These are phyloP conservation scores for Macropodus opercularis DNA, from an alignment of 2,797 vertebrate species.

Conservation along the genomic window DNA sequence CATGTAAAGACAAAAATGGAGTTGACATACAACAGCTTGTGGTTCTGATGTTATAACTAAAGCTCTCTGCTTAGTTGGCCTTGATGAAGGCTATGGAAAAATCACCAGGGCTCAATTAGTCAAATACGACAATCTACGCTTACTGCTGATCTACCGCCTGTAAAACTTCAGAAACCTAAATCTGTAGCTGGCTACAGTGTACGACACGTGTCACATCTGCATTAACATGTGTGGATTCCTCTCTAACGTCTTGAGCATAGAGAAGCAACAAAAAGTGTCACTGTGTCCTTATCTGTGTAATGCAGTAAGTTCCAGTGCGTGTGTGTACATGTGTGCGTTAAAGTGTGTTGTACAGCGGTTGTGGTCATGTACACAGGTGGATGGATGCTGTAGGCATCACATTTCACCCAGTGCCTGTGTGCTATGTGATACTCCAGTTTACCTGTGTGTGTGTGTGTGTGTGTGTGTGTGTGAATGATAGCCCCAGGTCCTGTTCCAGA, in stretches of 20 bases:
- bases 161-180: constrained; percentile 35
- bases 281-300: constrained; percentile 55
- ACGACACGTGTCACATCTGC: constrained; percentile 40
- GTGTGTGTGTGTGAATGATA: constrained; percentile 62
- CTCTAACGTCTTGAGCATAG: constrained; percentile 37
- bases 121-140: constrained; percentile 18
- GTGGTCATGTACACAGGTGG: constrained; percentile 63
- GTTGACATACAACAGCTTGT: too few species aligned
- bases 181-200: constrained; percentile 8
- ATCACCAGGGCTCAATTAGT: too few species aligned
- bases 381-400: constrained; percentile 52
- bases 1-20: too few species aligned
- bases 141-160: constrained; percentile 13
- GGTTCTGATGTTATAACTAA: too few species aligned
- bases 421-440: constrained; percentile 69
- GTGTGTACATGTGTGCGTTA: constrained; percentile 28
- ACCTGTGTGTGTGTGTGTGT: constrained; percentile 47
- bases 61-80: too few species aligned
- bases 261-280: constrained; percentile 42
- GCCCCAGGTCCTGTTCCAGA: constrained; percentile 76
- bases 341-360: constrained; percentile 51
- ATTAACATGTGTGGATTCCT: constrained; percentile 37
- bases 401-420: constrained; percentile 61
- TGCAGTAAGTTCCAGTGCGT: constrained; percentile 33
- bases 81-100: too few species aligned